A percentile compares a stretch with the other conserved stretches of the same genome.
Conservation (phyloP, 2,113 vertebrate species). For the Chloroceryle aenea region DNA sequence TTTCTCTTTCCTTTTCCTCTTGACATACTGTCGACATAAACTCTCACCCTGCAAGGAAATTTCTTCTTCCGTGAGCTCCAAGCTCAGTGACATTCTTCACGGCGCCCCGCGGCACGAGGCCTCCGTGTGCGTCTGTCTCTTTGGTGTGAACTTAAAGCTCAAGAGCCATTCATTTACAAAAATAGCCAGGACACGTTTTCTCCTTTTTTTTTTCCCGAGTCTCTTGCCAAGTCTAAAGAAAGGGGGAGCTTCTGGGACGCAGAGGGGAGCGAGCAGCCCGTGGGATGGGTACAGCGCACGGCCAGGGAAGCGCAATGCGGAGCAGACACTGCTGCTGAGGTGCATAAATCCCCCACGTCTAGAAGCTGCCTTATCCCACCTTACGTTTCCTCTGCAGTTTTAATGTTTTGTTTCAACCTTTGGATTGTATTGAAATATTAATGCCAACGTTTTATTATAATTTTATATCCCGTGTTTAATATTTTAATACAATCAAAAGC, state of each 20-base stretch:
- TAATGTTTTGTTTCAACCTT: slow-evolving; percentile 35
- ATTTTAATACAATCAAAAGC: slow-evolving; percentile 56
- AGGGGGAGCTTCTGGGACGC: background rate
- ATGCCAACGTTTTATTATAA: slow-evolving; percentile 44
- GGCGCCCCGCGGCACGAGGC: background rate
- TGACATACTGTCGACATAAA: slow-evolving; percentile 48
- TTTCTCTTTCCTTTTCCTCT: slow-evolving; percentile 29
- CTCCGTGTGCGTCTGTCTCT: background rate
- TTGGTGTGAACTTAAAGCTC: slow-evolving; percentile 41
- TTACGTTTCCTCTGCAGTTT: background rate
- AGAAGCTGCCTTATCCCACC: background rate
- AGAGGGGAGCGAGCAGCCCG: background rate
- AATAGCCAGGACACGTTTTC: background rate
- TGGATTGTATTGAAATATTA: slow-evolving; percentile 34
- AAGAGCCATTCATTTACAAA: slow-evolving; percentile 20
- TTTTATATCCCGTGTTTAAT: slow-evolving; percentile 27
- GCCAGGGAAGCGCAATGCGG: background rate
- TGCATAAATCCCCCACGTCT: background rate
- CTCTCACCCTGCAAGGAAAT: slow-evolving; percentile 26
- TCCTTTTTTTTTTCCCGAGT: background rate
- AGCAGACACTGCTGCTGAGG: background rate
- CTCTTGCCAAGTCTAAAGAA: background rate
- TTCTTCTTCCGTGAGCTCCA: background rate
- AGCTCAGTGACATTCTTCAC: slow-evolving; percentile 58
- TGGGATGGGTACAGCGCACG: fast-evolving